Evolutionary conservation across 2,888 invertebrate species (phyloP), one percentile per base, ranked within the genome.

Genomic region (Idaea dimidiata): DNA sequence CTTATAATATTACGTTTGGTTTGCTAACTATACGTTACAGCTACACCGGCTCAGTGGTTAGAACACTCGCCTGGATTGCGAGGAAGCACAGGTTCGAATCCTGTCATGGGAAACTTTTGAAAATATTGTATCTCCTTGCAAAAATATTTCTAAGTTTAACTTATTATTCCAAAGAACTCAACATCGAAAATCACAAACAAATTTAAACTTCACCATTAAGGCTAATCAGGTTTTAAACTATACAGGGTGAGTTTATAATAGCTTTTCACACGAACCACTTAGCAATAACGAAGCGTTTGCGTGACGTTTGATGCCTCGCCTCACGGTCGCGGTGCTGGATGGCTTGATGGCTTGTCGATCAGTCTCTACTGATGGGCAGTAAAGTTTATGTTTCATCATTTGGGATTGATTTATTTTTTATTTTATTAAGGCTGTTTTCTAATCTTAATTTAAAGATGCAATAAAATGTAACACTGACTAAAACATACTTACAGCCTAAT

Each of bases 201-300:
- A 43, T 43, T 43, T 43, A 43, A 43, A 43, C 43, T 43, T 43
- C 43, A 43, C 43, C 14, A 43, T 43, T 43, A 43, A 43, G 43
- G 43, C 43, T 43, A 43, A 43, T 43, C 43, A 43, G 43, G 43
- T 43, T 43, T 43, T 43, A 43, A 43, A 43, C 43, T 43, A 24
- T 24, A 43, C 43, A 14, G 43, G 43, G 43, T 43, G 8, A 14
- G 43, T 43, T 8, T 43, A 43, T 43, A 43, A 43, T 43, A 43
- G 43, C 43, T 14, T 43, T 43, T 43, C 43, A 43, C 17, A 56
- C 56, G 17, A 56, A 56, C 56, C 56, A 59, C 62, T 71, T 68
- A 68, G 66, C 63, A 59, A 59, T 67, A 66, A 70, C 67, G 67
- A 70, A 68, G 69, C 64, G 68, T 67, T 72, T 66, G 71, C 71